Conservation (phyloP, 2,113 vertebrate species). For the Sula dactylatra region DNA sequence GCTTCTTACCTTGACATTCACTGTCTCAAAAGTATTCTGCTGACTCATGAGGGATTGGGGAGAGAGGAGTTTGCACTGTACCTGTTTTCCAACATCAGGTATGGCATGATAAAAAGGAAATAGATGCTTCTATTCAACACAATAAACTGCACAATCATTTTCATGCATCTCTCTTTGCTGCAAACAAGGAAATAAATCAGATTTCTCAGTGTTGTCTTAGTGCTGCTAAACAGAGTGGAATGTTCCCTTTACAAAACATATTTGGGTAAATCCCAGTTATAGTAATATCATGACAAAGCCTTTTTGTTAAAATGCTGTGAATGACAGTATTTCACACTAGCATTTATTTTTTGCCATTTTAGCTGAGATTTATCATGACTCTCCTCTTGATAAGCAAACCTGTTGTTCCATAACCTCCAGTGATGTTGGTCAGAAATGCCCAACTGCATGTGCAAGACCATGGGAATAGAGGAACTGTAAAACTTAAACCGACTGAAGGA, state of each 20-base stretch:
- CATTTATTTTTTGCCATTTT: neutral
- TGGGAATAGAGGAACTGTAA: neutral
- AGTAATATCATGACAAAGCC: neutral
- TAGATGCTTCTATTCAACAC: neutral
- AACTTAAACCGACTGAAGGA: accelerated
- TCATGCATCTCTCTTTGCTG: too few relatives aligned
- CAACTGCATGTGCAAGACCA: neutral
- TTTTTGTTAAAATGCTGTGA: neutral
- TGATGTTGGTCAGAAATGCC: neutral
- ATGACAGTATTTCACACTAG: neutral
- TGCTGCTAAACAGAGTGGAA: neutral
- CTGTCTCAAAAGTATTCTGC: neutral
- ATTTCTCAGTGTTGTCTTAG: neutral
- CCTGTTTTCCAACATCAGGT: neutral
- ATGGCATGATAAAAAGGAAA: neutral
- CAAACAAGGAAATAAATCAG: neutral
- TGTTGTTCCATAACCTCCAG: neutral
- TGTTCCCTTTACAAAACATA: neutral
- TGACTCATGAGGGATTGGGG: neutral
- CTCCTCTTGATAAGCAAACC: neutral
- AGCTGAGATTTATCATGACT: neutral
- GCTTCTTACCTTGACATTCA: neutral
- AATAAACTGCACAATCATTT: accelerated
- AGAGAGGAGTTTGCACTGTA: neutral
- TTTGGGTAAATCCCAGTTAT: neutral